Conservation (phyloP, 1,140 invertebrate species). For the Melanaphis sacchari region DNA sequence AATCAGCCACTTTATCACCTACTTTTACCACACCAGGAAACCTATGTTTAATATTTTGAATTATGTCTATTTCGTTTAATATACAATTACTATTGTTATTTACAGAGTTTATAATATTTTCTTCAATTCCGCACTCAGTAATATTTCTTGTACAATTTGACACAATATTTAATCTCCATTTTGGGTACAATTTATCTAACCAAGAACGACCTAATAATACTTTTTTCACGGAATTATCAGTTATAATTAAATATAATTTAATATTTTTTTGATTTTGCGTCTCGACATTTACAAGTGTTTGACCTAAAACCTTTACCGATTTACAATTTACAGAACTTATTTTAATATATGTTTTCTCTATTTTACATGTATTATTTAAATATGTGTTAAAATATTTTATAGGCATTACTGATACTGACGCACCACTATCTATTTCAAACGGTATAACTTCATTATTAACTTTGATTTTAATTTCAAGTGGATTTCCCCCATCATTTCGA, state of each 20-base stretch:
- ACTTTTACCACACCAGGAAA: not conserved
- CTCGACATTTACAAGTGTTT: not conserved
- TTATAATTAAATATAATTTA: not conserved
- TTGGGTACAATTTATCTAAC: not conserved
- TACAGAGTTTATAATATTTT: not conserved
- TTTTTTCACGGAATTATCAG: not conserved
- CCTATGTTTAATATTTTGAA: not conserved
- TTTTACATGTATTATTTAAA: not conserved
- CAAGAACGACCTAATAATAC: not conserved
- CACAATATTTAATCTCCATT: not conserved
- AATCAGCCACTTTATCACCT: slow-evolving; percentile 46
- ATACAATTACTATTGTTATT: not conserved
- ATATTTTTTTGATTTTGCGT: not conserved
- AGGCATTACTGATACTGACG: not conserved
- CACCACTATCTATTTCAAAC: not conserved
- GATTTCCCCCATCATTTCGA: not conserved
- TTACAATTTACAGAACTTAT: not conserved
- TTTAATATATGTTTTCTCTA: not conserved
- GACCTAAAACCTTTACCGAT: not conserved
- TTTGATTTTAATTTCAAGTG: not conserved
- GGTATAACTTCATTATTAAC: not conserved
- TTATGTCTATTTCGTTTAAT: not conserved
- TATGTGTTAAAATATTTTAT: not conserved
- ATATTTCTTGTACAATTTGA: not conserved
- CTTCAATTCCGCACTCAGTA: not conserved